These are phyloP conservation scores for Amiota mariae DNA, from an alignment of 2,888 invertebrate species.

Conservation along the genomic window DNA sequence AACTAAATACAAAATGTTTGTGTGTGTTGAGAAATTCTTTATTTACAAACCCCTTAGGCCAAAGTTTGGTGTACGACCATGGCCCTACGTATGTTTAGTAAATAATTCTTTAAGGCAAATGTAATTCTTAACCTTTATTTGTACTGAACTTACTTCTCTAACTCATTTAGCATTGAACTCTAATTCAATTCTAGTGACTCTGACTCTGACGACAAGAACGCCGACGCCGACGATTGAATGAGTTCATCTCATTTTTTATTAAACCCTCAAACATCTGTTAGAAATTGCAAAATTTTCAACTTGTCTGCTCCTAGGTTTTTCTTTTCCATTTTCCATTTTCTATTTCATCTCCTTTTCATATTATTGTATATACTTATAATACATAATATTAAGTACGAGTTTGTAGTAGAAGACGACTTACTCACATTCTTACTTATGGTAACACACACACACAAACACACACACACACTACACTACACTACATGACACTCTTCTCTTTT, in stretches of 20 bases:
- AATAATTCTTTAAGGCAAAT: slow-evolving; percentile 65
- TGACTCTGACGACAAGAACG: background rate
- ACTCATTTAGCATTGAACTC: too few relatives aligned
- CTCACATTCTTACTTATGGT: too few relatives aligned
- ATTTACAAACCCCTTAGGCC: background rate
- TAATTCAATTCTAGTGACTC: slow-evolving; percentile 9
- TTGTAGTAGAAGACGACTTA: too few relatives aligned
- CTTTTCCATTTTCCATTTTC: too few relatives aligned
- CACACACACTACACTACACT: too few relatives aligned
- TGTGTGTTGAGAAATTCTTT: background rate
- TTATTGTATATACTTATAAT: too few relatives aligned
- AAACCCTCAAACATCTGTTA: background rate
- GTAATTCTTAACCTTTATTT: background rate
- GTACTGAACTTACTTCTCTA: too few relatives aligned
- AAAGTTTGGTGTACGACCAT: slow-evolving; percentile 5
- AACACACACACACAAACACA: too few relatives aligned
- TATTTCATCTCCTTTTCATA: too few relatives aligned
- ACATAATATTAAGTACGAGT: too few relatives aligned
- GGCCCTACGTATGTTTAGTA: slow-evolving; percentile 44
- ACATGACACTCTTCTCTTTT: too few relatives aligned
- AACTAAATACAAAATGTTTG: too few relatives aligned
- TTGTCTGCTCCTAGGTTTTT: background rate
- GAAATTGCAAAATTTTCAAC: background rate
- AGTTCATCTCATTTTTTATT: background rate
- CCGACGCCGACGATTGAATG: background rate